Percentiles rank a stretch among this genome's conserved stretches.
phyloP scores from a whole-genome alignment of 1,140 invertebrate species.

The Caenorhabditis latens region DNA sequence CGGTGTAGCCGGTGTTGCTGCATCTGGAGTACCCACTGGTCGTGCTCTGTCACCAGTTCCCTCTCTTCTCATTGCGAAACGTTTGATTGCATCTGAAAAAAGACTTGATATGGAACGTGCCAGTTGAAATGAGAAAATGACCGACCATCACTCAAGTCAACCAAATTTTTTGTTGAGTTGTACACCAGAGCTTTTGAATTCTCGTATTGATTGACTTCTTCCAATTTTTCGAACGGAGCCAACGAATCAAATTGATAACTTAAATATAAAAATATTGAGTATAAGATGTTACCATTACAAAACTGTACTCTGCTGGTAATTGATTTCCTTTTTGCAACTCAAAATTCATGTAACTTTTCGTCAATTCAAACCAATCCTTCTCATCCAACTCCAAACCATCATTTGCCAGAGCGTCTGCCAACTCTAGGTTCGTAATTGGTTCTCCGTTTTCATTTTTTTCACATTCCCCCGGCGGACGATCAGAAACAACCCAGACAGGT shows the following conservation, averaged over 20 bases:
- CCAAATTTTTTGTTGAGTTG: conserved; percentile 3
- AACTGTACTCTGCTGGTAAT: background rate
- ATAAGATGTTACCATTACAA: background rate
- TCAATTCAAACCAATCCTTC: background rate
- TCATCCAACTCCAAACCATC: background rate
- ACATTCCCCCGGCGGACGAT: background rate
- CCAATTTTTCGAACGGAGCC: background rate
- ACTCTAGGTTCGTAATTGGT: background rate
- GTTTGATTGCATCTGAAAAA: background rate
- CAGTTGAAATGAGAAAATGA: background rate
- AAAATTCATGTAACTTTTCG: background rate
- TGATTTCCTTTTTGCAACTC: background rate
- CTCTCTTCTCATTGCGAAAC: background rate
- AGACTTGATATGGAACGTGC: background rate
- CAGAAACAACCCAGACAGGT: conserved; percentile 7
- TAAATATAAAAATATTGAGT: background rate
- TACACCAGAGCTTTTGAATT: background rate
- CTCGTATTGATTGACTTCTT: background rate
- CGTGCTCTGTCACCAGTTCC: background rate
- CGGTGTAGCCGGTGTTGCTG: background rate
- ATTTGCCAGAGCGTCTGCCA: background rate
- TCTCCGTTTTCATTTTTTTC: conserved; percentile 7
- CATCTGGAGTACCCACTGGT: background rate
- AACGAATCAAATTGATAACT: background rate
- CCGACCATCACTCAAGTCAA: conserved; percentile 1